Percentiles rank a stretch among this genome's conserved stretches.
Conservation (phyloP, 2,113 vertebrate species). For the Oryzias javanicus region DNA sequence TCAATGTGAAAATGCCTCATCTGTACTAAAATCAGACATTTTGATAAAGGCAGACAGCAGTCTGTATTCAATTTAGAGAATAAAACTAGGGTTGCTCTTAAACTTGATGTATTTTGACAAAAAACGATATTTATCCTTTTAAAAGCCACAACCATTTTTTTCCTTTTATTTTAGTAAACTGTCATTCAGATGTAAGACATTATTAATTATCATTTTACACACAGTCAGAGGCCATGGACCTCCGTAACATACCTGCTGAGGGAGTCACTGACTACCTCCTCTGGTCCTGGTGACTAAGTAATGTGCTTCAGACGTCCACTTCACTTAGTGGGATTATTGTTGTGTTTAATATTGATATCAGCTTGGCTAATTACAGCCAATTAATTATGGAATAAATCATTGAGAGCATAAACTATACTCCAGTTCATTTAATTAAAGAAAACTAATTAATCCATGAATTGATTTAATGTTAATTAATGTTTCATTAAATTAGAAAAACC, state of each 20-base stretch:
- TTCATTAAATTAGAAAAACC: constrained; percentile 68
- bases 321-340: constrained; percentile 38
- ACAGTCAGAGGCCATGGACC: no score
- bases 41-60: no score
- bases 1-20: no score
- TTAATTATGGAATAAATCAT: constrained; percentile 82
- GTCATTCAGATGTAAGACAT: constrained; percentile 3
- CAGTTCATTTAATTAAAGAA: constrained; percentile 78
- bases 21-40: no score
- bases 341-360: constrained; percentile 69
- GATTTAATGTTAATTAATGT: constrained; percentile 82
- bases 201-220: constrained; percentile 34
- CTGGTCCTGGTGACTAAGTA: constrained; percentile 34
- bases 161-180: no score
- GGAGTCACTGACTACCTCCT: constrained; percentile 29
- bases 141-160: no score
- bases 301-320: constrained; percentile 55
- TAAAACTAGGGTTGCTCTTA: no score
- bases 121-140: no score
- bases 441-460: constrained; percentile 81
- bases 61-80: no score
- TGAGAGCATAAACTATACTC: constrained; percentile 70
- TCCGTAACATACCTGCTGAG: constrained; percentile 24
- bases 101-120: no score
- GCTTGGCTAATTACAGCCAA: constrained; percentile 73